Evolutionary conservation across 2,113 vertebrate genomes (phyloP).

Genomic region (Indri indri): DNA sequence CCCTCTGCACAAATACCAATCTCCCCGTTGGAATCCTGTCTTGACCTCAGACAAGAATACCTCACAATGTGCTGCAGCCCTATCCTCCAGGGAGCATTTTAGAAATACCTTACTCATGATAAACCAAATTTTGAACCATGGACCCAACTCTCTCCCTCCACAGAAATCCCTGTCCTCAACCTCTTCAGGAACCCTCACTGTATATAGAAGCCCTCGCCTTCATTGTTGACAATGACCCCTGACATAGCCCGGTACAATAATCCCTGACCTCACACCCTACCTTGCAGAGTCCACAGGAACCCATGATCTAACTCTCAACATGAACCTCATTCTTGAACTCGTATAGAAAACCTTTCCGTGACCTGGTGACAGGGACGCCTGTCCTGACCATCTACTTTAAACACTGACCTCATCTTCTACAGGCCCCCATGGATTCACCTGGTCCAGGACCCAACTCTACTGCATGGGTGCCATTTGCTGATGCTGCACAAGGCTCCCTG

Average conservation of each 20-base stretch:
- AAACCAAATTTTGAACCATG: not conserved
- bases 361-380: not conserved
- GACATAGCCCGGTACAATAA: not conserved
- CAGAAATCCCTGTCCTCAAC: not conserved
- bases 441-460: not conserved
- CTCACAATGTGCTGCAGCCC: not conserved
- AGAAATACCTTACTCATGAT: not conserved
- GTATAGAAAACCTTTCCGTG: not conserved
- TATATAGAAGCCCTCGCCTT: not conserved
- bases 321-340: slow-evolving; percentile 15
- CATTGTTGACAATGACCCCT: not conserved
- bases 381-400: not conserved
- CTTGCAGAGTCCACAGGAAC: not conserved
- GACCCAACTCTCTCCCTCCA: not conserved
- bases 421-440: not conserved
- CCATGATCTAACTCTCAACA: not conserved
- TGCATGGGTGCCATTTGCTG: not conserved
- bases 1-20: not conserved
- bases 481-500: not conserved
- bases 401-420: not conserved
- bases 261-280: not conserved
- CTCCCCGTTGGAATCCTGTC: not conserved
- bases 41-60: not conserved
- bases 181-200: not conserved
- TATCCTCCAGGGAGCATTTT: not conserved